A percentile compares a stretch with the other conserved stretches of the same genome.
These are phyloP conservation scores for Ciconia stormi DNA, from an alignment of 2,113 vertebrate species.

Conservation along the genomic window DNA sequence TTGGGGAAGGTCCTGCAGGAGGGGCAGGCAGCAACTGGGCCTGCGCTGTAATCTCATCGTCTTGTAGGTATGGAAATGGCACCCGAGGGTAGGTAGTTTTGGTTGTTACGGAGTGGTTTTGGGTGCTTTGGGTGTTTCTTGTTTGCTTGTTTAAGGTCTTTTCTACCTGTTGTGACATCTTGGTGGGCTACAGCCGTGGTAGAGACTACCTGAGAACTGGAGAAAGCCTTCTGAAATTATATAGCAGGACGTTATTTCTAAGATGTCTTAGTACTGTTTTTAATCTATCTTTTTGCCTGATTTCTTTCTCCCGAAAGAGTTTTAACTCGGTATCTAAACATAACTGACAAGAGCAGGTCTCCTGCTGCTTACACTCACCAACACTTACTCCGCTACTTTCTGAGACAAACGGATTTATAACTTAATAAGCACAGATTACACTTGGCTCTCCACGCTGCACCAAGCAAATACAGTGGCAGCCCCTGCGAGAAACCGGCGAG, in stretches of 20 bases:
- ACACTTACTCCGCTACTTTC: not conserved
- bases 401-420: not conserved
- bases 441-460: not conserved
- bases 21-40: not conserved
- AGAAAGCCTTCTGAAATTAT: not conserved
- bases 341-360: not conserved
- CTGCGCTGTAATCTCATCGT: rapidly evolving
- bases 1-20: not conserved
- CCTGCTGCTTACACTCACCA: not conserved
- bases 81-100: rapidly evolving
- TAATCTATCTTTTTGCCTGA: not conserved
- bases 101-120: rapidly evolving
- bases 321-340: not conserved
- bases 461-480: not conserved
- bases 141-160: not conserved
- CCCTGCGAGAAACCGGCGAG: not conserved
- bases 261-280: not conserved
- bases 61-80: not conserved
- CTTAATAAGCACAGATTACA: not conserved
- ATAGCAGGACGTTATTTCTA: rapidly evolving
- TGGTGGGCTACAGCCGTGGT: not conserved
- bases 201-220: not conserved
- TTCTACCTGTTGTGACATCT: not conserved
- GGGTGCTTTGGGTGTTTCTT: not conserved
- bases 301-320: not conserved